phyloP scores from a whole-genome alignment of 2,888 invertebrate genomes.

The Laothoe populi region DNA sequence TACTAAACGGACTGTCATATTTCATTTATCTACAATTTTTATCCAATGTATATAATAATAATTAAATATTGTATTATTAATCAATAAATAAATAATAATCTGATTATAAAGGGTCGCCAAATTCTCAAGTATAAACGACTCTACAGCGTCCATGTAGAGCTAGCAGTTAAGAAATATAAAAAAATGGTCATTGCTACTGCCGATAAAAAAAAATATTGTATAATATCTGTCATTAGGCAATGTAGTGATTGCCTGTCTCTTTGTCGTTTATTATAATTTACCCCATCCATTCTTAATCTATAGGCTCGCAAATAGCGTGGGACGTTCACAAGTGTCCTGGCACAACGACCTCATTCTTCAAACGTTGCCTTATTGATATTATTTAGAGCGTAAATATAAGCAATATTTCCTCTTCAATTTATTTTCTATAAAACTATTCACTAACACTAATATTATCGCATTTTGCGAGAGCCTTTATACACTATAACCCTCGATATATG shows the following conservation, averaged over 20 bases:
- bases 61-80: too few relatives aligned
- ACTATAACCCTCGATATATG: too few relatives aligned
- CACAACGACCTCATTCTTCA: constrained; percentile 15
- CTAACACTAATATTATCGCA: too few relatives aligned
- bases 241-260: neutral
- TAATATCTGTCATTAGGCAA: neutral
- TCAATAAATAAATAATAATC: too few relatives aligned
- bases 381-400: neutral
- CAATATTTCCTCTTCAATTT: neutral
- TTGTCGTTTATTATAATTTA: constrained; percentile 2
- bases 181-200: neutral
- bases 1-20: too few relatives aligned
- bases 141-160: too few relatives aligned
- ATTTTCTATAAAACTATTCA: neutral
- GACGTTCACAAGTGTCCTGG: constrained; percentile 12
- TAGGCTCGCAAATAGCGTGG: constrained; percentile 21
- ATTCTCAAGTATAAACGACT: too few relatives aligned
- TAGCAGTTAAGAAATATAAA: neutral
- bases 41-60: too few relatives aligned
- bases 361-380: neutral
- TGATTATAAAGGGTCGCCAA: too few relatives aligned
- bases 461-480: too few relatives aligned
- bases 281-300: constrained; percentile 13
- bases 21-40: too few relatives aligned
- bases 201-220: neutral